Percentiles rank a stretch among this genome's conserved stretches.
phyloP scores from a whole-genome alignment of 2,113 vertebrate species.

The Rhegmatorhina hoffmannsi region DNA sequence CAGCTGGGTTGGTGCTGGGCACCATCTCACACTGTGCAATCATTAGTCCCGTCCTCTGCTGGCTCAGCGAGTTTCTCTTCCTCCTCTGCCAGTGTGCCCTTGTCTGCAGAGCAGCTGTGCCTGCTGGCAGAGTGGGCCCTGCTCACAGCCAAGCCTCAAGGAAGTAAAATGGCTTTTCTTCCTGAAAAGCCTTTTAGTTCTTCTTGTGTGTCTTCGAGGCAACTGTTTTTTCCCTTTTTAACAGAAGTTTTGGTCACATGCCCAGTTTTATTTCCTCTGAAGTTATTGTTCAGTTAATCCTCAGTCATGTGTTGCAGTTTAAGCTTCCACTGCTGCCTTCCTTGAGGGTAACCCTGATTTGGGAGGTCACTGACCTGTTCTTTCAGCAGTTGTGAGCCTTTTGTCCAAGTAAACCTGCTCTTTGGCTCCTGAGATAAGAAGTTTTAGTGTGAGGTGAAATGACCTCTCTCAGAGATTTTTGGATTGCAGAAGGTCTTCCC shows the following conservation, averaged over 20 bases:
- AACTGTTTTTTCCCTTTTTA: neutral
- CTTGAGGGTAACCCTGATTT: neutral
- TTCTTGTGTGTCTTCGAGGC: neutral
- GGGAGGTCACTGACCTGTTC: neutral
- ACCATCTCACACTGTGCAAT: neutral
- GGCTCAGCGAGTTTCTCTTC: neutral
- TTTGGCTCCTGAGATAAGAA: neutral
- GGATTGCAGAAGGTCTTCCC: neutral
- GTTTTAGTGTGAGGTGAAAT: neutral
- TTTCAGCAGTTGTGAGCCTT: neutral
- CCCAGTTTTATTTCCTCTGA: conserved; percentile 23
- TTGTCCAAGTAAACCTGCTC: neutral
- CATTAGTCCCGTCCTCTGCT: neutral
- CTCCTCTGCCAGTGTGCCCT: neutral
- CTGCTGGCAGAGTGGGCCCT: neutral
- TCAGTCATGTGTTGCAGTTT: neutral
- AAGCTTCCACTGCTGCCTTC: neutral
- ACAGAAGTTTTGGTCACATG: neutral
- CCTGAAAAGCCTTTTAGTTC: neutral
- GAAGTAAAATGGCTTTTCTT: neutral
- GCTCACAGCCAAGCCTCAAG: neutral
- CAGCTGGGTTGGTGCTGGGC: neutral
- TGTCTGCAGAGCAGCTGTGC: neutral
- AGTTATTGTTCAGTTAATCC: neutral
- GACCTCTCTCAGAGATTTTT: neutral